Base-by-base conservation (phyloP, 2,113 vertebrate species). In the Clupea harengus region DNA sequence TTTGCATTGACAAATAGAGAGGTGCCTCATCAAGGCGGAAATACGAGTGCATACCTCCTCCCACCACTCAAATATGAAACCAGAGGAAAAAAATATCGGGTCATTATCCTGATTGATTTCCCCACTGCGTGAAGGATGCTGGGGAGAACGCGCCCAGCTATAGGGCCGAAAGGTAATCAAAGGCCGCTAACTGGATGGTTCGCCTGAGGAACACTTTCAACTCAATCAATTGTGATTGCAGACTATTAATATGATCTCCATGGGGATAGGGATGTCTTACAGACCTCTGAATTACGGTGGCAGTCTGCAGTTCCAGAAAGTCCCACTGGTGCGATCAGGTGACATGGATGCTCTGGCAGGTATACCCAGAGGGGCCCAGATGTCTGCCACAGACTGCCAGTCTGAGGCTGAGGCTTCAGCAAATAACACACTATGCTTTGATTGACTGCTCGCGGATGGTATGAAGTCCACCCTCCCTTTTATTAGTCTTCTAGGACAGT, bases 71-170 rank as follows among this genome's bases (percentile, higher is more conserved):
- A 78, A 78, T 78, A 39, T 78, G 28, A 78, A 78, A 32, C 64
- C 64, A 72, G 25, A 32, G 64, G 64, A 25, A 72, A 72, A 72
- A 67, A 9, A 78, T 39, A 17, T 78, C 10, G 13, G 64, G 28
- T 78, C 28, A 78, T 78, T 78, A 78, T 17, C 10, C 72, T 78
- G 72, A 78, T 78, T 78, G 72, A 78, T 78, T 78, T 78, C 72
- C 72, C 72, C 11, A 44, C 72, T 78, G 72, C 1, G 25, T 32
- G 64, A 13, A 72, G 64, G 32, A 39, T 78, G 72, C 72, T 17
- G 28, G 32, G 28, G 28, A 17, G 28, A 15, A 15, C 3, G 64
- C n/a, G 22, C 22, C 22, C n/a, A 8, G 64, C n/a, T 4, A 67
- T 25, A 25, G 64, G 64, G 1, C 64, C 28, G 72, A 39, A 17